These are phyloP conservation scores for Hybognathus amarus DNA, from an alignment of 2,797 vertebrate genomes.

Conservation along the genomic window DNA sequence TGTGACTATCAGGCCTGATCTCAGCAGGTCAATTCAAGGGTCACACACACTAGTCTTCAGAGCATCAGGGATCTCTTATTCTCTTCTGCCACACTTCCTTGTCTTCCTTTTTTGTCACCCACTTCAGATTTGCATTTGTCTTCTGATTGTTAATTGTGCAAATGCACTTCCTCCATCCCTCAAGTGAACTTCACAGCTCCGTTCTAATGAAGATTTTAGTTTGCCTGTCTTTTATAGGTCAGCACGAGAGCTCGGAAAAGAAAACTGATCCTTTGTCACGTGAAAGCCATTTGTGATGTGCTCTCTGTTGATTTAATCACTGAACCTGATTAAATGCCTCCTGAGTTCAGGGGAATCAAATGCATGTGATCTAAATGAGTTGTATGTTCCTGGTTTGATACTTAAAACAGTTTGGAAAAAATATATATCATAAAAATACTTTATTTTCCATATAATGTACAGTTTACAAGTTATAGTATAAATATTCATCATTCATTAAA, in stretches of 20 bases:
- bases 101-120: background rate
- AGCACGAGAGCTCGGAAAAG: background rate
- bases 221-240: background rate
- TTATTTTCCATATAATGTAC: background rate
- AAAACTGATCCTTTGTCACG: background rate
- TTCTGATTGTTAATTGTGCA: background rate
- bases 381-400: background rate
- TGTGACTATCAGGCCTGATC: background rate
- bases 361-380: background rate
- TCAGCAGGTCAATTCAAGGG: background rate
- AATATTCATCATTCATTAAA: slow-evolving; percentile 15
- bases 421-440: background rate
- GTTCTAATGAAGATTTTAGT: slow-evolving; percentile 21
- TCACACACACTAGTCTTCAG: background rate
- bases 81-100: background rate
- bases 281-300: background rate
- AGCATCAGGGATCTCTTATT: background rate
- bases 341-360: background rate
- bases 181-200: slow-evolving; percentile 32
- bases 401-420: background rate
- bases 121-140: slow-evolving; percentile 11
- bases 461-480: background rate
- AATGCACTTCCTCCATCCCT: slow-evolving; percentile 29
- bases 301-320: slow-evolving; percentile 22
- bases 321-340: background rate